Percentiles rank a stretch among this genome's conserved stretches.
These are phyloP conservation scores for Rhamnusium bicolor DNA, from an alignment of 2,888 invertebrate species.

Conservation along the genomic window DNA sequence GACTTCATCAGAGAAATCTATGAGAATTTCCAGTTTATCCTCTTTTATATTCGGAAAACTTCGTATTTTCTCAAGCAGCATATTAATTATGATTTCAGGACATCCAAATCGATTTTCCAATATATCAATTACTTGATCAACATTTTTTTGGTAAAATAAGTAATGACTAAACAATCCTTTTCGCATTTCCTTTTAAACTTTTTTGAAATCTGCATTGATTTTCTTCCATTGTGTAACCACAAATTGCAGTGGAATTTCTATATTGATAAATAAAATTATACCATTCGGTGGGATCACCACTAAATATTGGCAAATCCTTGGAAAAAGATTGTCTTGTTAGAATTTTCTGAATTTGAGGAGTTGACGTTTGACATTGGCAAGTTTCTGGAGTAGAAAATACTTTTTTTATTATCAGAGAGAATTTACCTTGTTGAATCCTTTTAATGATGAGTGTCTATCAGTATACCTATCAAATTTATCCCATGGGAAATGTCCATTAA, in stretches of 20 bases:
- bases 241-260: not conserved
- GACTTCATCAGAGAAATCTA: not conserved
- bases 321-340: not conserved
- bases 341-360: not conserved
- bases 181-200: slow-evolving; percentile 7
- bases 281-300: not conserved
- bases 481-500: not conserved
- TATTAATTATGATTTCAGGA: not conserved
- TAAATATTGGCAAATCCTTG: not conserved
- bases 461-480: not conserved
- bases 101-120: not conserved
- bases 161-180: slow-evolving; percentile 8
- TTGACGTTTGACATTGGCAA: not conserved
- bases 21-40: not conserved
- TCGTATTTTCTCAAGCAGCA: not conserved
- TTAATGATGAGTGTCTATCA: not conserved
- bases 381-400: not conserved
- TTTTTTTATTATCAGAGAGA: not conserved
- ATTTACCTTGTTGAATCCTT: not conserved
- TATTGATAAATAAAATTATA: not conserved
- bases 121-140: not conserved
- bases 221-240: slow-evolving; percentile 1
- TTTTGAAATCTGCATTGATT: slow-evolving; percentile 15
- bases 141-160: slow-evolving; percentile 9
- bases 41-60: no score